Conservation (phyloP, 2,113 vertebrate species). For the Apodemus speciosus region DNA sequence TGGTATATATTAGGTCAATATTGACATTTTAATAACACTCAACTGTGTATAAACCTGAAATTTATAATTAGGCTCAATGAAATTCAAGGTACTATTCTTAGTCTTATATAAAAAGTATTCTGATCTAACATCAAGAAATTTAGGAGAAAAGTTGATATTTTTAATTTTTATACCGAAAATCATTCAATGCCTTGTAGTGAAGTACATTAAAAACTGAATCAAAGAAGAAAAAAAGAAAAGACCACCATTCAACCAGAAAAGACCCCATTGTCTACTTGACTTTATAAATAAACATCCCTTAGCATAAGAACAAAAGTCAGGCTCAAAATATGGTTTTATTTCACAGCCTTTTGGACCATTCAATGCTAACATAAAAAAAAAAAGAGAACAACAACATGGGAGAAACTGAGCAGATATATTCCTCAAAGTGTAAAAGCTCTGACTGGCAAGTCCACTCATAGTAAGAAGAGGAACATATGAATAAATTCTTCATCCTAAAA, state of each 20-base stretch:
- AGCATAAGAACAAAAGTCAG: conserved; percentile 28
- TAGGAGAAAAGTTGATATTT: background rate
- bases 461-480: background rate
- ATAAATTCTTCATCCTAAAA: background rate
- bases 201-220: conserved; percentile 10
- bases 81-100: background rate
- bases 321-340: conserved; percentile 6
- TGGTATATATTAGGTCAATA: background rate
- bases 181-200: background rate
- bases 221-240: background rate
- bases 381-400: too few species aligned
- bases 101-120: background rate
- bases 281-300: conserved; percentile 34
- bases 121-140: background rate
- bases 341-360: conserved; percentile 6
- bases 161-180: background rate
- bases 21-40: background rate
- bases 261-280: background rate
- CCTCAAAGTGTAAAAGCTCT: background rate
- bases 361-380: background rate
- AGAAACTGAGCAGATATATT: background rate
- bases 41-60: background rate
- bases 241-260: background rate
- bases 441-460: background rate
- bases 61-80: background rate